A percentile compares a stretch with the other conserved stretches of the same genome.
Conservation (phyloP, 2,113 vertebrate genomes). For the Dasyornis broadbenti region DNA sequence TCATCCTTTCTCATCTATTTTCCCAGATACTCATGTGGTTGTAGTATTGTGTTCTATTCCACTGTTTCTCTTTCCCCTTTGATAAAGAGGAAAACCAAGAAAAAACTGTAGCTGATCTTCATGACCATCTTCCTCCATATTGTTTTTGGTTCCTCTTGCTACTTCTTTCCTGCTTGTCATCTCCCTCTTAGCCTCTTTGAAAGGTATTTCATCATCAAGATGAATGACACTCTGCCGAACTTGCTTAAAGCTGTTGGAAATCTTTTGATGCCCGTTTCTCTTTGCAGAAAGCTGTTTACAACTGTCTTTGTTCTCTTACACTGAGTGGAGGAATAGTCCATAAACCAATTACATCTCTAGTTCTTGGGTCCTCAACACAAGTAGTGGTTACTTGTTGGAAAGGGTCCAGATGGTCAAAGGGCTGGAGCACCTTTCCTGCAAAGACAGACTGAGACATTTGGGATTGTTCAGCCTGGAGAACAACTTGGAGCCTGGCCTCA, state of each 20-base stretch:
- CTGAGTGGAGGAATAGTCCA: neutral
- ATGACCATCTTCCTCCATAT: neutral
- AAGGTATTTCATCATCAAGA: neutral
- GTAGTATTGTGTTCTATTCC: neutral
- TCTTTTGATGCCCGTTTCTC: neutral
- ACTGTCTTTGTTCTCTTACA: neutral
- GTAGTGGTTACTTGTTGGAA: neutral
- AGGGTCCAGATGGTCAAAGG: neutral
- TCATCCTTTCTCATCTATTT: neutral
- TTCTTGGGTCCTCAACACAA: neutral
- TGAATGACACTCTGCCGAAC: neutral
- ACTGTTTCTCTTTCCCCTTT: neutral
- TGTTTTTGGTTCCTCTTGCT: neutral
- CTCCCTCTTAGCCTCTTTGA: neutral
- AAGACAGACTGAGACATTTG: neutral
- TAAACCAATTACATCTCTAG: neutral
- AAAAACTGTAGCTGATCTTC: neutral
- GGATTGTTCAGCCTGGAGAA: neutral
- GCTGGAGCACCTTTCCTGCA: neutral
- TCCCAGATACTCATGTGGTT: neutral
- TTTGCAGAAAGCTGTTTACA: neutral
- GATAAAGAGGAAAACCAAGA: neutral
- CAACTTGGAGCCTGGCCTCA: neutral
- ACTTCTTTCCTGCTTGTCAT: neutral
- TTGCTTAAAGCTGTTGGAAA: neutral